Percentiles rank a stretch among this genome's conserved stretches.
Evolutionary conservation across 2,797 vertebrate species (phyloP).

Genomic region (Cynopterus sphinx): DNA sequence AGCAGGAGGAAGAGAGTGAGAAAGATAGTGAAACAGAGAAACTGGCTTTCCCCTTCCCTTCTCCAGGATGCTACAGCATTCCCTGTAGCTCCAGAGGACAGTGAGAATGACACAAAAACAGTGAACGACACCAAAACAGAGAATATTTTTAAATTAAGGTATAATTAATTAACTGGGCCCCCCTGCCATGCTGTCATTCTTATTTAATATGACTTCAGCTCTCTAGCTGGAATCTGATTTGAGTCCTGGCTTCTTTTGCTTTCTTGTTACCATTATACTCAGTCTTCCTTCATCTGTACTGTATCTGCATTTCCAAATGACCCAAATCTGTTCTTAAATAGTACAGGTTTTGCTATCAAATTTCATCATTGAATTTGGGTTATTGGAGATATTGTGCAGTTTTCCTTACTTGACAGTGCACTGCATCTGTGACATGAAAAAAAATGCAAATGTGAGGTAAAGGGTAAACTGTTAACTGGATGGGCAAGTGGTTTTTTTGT

Average conservation of each 20-base stretch:
- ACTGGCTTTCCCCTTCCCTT: not conserved
- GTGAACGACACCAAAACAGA: not conserved
- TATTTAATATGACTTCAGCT: slow-evolving; percentile 64
- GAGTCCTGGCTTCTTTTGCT: not conserved
- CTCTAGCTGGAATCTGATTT: slow-evolving; percentile 45
- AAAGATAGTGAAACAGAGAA: not conserved
- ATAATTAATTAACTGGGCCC: slow-evolving; percentile 66
- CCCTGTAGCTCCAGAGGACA: slow-evolving; percentile 35
- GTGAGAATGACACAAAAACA: slow-evolving; percentile 9
- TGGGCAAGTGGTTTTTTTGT: not conserved
- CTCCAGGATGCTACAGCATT: not conserved
- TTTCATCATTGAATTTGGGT: not conserved
- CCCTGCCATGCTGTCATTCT: slow-evolving; percentile 57
- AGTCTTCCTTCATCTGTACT: not conserved
- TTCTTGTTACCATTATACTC: not conserved
- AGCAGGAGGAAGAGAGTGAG: slow-evolving; percentile 3
- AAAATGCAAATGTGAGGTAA: not conserved
- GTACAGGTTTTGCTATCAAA: not conserved
- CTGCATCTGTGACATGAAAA: not conserved
- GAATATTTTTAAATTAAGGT: slow-evolving; percentile 25
- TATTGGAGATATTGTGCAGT: not conserved
- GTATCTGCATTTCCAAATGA: not conserved
- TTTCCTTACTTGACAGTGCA: not conserved
- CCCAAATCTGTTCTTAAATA: slow-evolving; percentile 6
- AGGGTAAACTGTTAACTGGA: not conserved